Percentiles rank a stretch among this genome's conserved stretches.
Conservation (phyloP, 2,888 invertebrate species). For the Meta bourneti region DNA sequence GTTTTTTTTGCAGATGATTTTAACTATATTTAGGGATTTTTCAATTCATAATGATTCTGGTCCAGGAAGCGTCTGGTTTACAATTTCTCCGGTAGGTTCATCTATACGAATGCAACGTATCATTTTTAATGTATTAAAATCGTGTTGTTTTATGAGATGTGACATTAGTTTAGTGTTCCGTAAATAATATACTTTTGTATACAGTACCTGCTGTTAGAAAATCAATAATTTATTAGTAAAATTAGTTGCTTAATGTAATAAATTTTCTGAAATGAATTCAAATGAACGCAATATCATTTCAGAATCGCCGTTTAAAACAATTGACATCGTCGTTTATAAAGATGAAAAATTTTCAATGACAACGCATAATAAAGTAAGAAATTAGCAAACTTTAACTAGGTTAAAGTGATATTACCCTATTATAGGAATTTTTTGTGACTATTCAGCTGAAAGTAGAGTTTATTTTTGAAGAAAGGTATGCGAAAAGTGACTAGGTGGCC, state of each 20-base stretch:
- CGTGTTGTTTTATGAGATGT: not conserved
- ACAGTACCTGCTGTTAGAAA: not conserved
- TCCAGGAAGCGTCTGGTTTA: conserved; percentile 1
- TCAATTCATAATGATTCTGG: not conserved
- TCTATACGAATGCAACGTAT: not conserved
- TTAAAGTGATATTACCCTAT: too few relatives aligned
- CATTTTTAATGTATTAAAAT: not conserved
- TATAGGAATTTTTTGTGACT: too few relatives aligned
- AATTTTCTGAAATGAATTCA: not conserved
- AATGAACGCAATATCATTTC: too few relatives aligned
- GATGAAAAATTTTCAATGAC: too few relatives aligned
- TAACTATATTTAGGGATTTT: conserved; percentile 26
- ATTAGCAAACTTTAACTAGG: too few relatives aligned
- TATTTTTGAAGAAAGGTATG: too few relatives aligned
- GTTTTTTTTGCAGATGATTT: not conserved
- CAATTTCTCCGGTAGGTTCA: conserved; percentile 14
- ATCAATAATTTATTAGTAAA: not conserved
- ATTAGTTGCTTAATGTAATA: not conserved
- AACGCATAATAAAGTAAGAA: too few relatives aligned
- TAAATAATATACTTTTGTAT: not conserved
- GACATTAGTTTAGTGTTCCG: not conserved
- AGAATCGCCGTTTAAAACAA: too few relatives aligned
- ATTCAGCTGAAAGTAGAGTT: too few relatives aligned
- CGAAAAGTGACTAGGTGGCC: too few relatives aligned
- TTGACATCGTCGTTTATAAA: too few relatives aligned